Evolutionary conservation across 2,888 invertebrate genomes (phyloP), one percentile per base, ranked within the genome.

Genomic region (Pheosia gnoma): DNA sequence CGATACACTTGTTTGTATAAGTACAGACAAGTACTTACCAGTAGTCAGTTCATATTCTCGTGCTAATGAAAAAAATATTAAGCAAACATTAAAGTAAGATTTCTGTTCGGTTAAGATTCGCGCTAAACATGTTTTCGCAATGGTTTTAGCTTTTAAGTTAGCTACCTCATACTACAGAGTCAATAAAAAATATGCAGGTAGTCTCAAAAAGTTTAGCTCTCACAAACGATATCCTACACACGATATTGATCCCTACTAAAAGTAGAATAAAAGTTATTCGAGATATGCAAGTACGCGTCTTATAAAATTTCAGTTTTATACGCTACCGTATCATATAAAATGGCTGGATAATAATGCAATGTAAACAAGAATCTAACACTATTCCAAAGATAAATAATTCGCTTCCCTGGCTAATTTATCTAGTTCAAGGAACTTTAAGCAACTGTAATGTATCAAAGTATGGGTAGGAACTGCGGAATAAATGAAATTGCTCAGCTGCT

Each of bases 401-500:
- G 66, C 63, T 72, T 65, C 65, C 69, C 61, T 54, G 70, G 75
- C 72, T 77, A 79, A 80, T 81, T 79, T 78, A 76, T 82, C 77
- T 78, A 78, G 75, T 82, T 78, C 72, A 78, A 79, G 75, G 70
- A 75, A 78, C 75, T 81, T 79, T 63, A 72, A 76, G 70, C 76
- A 81, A 80, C 74, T 76, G 67, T 74, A 75, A 75, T 76, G 67
- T 74, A 75, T 74, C 71, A 82, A 75, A 76, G 77, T 79, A 78
- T 77, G 76, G 80, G 72, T 78, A 77, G 71, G 72, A 71, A 74
- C 76, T 75, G 75, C 63, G 75, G 78, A 80, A 85, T 83, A 84
- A 85, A 83, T 84, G 79, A 82, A 84, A 83, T 83, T 81, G 74
- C 80, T 84, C 82, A 84, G 81, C 81, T 81, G 70, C 66, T 75